Conservation (phyloP, 2,113 vertebrate genomes). For the Isurus oxyrinchus region DNA sequence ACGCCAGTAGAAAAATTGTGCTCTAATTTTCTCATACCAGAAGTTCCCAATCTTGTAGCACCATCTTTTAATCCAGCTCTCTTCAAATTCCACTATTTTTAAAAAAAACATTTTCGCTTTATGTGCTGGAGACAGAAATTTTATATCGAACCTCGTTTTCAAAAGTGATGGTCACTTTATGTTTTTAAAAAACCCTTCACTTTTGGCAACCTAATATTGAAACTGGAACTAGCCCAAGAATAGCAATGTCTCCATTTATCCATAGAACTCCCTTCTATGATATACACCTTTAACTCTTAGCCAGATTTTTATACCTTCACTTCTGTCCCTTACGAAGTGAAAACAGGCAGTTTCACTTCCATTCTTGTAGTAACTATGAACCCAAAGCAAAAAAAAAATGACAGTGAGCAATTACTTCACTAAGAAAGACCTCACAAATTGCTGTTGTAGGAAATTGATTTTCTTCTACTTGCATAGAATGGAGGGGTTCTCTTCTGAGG, state of each 20-base stretch:
- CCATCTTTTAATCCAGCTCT: background rate
- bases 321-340: background rate
- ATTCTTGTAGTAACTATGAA: background rate
- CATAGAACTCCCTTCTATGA: background rate
- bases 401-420: background rate
- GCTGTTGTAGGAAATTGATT: background rate
- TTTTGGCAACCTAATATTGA: background rate
- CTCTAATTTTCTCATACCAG: no score
- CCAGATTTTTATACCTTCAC: background rate
- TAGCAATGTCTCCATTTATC: background rate
- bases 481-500: background rate
- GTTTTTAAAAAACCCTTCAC: background rate
- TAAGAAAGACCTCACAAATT: background rate
- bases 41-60: no score
- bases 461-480: background rate
- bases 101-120: background rate
- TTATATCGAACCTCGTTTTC: background rate
- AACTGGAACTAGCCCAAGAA: background rate
- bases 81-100: background rate
- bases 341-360: background rate
- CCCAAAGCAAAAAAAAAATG: background rate
- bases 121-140: background rate
- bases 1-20: no score
- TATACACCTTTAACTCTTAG: background rate
- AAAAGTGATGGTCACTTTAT: background rate